Evolutionary conservation across 2,797 vertebrate genomes (phyloP), one percentile per base, ranked within the genome.

Genomic region (Takifugu rubripes): DNA sequence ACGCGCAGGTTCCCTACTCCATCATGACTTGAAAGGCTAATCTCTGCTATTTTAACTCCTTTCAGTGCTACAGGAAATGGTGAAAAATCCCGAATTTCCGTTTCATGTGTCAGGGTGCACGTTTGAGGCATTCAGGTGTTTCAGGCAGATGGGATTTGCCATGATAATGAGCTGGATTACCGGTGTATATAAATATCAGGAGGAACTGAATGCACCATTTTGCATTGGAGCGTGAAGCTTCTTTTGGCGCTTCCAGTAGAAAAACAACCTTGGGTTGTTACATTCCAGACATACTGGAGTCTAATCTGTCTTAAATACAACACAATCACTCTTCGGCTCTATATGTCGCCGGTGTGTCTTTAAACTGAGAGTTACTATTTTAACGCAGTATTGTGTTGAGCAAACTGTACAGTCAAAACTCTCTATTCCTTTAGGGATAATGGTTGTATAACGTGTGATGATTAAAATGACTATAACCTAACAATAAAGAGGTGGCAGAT

Each of bases 201-300:
- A 51, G 25, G 36, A 49, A 26, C 21, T 21, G 52, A 57, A 60
- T 25, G 5, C 12, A 4, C 6, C 12, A 47, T 42, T 53, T 21
- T 44, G 11, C 33, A 25, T 26, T 21, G 4, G 49, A 51, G 48
- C 11, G 3, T 45, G 17, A 72, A 44, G 46, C 43, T 27, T 15
- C 14, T 2, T 31, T 29, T 65, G 15, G 36, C 62, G 65, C 74
- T 75, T 71, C 50, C 25, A 61, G 21, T 33, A 50, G 11, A 79
- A 72, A 78, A 67, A 54, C 8, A 36, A 70, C 59, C 56, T 74
- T 75, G 56, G 49, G 51, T 25, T 36, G 26, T n/a, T 16, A 47
- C 47, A 43, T 61, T 52, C 33, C 49, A 33, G 52, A 70, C 36
- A 75, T 17, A 24, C 49, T 50, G 36, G 8, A 45, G 40, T 49